These are phyloP conservation scores for Tribolium freemani DNA, from an alignment of 2,888 invertebrate species.

Conservation along the genomic window DNA sequence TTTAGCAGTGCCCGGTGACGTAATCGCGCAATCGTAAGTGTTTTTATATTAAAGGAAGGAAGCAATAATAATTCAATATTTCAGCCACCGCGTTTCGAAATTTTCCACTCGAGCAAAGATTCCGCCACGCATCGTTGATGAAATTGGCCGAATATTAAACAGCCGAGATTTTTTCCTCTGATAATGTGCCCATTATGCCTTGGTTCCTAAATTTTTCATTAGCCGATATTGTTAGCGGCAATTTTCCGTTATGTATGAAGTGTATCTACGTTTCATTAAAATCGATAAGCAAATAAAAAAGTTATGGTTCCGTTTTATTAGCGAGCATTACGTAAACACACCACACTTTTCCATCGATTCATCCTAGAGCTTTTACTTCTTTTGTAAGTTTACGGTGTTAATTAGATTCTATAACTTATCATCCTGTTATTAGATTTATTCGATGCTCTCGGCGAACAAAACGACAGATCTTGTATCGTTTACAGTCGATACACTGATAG, in stretches of 20 bases:
- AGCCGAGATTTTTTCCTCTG: background rate
- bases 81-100: background rate
- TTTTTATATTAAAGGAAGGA: background rate
- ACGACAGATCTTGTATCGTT: background rate
- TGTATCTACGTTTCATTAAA: slow-evolving; percentile 18
- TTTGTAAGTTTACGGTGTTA: slow-evolving; percentile 18
- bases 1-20: background rate
- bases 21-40: background rate
- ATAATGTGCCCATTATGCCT: too few relatives aligned
- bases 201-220: too few relatives aligned
- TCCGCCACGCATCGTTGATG: background rate
- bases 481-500: background rate
- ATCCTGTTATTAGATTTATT: background rate
- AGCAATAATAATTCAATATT: background rate
- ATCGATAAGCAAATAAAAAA: slow-evolving; percentile 29
- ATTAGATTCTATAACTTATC: background rate
- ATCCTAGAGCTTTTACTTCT: background rate
- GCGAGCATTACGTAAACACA: slow-evolving; percentile 22
- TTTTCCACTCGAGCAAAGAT: background rate
- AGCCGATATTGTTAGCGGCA: background rate
- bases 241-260: background rate
- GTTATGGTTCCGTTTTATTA: slow-evolving; percentile 17
- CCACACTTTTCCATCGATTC: slow-evolving; percentile 15
- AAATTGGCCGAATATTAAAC: background rate
- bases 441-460: background rate